Base-by-base conservation (phyloP, 1,140 invertebrate species). In the Macrocentrus cingulum region DNA sequence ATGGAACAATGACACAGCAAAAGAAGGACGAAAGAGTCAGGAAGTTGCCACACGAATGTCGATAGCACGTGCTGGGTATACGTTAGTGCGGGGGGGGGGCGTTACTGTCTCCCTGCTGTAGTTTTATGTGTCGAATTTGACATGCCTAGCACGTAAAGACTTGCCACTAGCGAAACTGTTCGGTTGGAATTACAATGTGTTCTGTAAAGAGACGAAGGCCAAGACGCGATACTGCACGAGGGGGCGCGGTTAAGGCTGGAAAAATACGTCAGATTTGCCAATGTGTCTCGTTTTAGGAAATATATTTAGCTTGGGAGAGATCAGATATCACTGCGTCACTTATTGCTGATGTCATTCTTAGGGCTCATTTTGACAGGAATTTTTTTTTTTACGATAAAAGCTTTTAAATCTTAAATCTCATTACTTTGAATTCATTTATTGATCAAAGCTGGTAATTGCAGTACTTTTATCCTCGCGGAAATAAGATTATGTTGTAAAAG, bases 81-180 rank as follows among this genome's bases (percentile, higher is more conserved):
- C 73, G 70, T 80, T 78, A 79, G 63, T 61, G 57, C n/a, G n/a
- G n/a, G n/a, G n/a, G n/a, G n/a, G n/a, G 61, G 65, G 66, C 65
- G 69, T 74, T 71, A 68, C 70, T 71, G 74, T 76, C 75, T 74
- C 66, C 49, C 60, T n/a, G n/a, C 52, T 63, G 55, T 65, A 79
- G 72, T 80, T 79, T 79, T 80, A 79, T 79, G 68, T 70, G 70
- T 74, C 75, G 73, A 77, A 77, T 73, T 78, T 80, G 77, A 77
- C 70, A 79, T 69, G 68, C 78, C 56, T 20, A 49, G 67, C 78
- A 80, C 77, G 77, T 80, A 79, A 65, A 29, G 51, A 75, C 73
- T 77, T 79, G 73, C 74, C 72, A 70, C 75, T 77, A 74, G 69
- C 70, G 72, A 78, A 76, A 77, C 72, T 70, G 71, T 74, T 79